Base-by-base conservation (phyloP, 1,140 invertebrate genomes). In the Oncopeltus fasciatus region DNA sequence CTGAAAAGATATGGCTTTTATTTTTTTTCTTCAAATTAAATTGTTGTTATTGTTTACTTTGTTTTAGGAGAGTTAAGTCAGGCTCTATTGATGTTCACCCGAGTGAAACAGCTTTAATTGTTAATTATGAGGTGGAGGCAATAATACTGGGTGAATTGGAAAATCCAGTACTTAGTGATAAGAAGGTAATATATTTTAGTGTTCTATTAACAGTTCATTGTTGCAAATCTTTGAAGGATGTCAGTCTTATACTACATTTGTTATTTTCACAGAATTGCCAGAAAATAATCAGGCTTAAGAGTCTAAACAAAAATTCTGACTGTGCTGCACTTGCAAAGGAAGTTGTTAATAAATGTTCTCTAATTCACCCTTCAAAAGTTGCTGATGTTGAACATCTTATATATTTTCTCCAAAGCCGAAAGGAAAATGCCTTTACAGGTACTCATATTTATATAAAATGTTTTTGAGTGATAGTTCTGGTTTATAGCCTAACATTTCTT, bases 311-410 rank as follows among this genome's bases (percentile, higher is more conserved):
- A 2, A 80, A 86, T 65, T 90, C 90, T 21, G 85, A 95, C 76
- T 84, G 92, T 65, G 77, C 80, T 62, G 78, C 81, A 3, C 72
- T 96, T 63, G 88, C 92, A 3, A 85, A 83, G 69, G 88, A 93
- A 77, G 88, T 96, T 8, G 83, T 95, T 46, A 83, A 88, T 62
- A 88, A 90, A 74, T 95, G 92, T 75, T 84, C 86, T 69, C 75
- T 95, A 18, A 94, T 96, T 70, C 88, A 92, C 72, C 83, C 85
- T 60, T 86, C 85, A 1, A 88, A 91, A 73, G 69, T 90, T 26
- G 78, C 81, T 12, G 90, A 95, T 76, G 86, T 96, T 3, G 89
- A 95, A 72, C 91, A 94, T 70, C 78, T 93, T n/a, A 84, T 95
- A 66, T 89, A 87, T 73, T 95, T 94, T 75, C 76, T 96, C 27